Base-by-base conservation (phyloP, 2,888 invertebrate genomes). In the Hemaris fuciformis region DNA sequence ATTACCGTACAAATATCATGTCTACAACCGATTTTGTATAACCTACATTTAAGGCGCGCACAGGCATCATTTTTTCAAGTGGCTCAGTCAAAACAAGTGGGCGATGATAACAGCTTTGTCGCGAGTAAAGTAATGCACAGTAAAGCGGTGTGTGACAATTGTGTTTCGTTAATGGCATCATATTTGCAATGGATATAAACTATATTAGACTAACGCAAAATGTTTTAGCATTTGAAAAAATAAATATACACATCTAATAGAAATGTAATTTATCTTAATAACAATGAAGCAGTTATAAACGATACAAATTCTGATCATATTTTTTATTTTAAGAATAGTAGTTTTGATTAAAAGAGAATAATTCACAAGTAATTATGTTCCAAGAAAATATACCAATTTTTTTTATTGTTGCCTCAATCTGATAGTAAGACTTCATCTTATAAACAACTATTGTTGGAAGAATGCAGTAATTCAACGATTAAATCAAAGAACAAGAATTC, bases 1-100 rank as follows among this genome's bases (percentile, higher is more conserved):
- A 59, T 66, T 63, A 67, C 64, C 64, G 67, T 64, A 60, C 60
- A 66, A 69, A 72, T 70, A 71, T 71, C 68, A 67, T 65, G 69
- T 66, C 57, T 65, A 69, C 66, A 70, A 74, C 43, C 62, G 57
- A 62, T 68, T 68, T 70, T 65, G 65, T 65, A 66, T 63, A 64
- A 68, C 65, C 61, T 58, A 57, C 57, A 34, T 23, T 61, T 57
- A 57, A 61, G 58, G 59, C 53, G 20, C 61, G 66, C 62, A 65
- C 48, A 69, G 43, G 64, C 63, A 67, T 61, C 70, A 72, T 69
- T 73, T 68, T 67, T 65, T 63, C 60, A 64, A 66, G 64, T 48
- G 58, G 25, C 46, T 66, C 69, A 69, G 68, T 74, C 71, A 69
- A 73, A 77, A 80, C 70, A 76, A 74, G 72, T 61, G 53, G 31